Evolutionary conservation across 2,888 invertebrate species (phyloP), one percentile per base, ranked within the genome.

Genomic region (Creontiades dilutus): DNA sequence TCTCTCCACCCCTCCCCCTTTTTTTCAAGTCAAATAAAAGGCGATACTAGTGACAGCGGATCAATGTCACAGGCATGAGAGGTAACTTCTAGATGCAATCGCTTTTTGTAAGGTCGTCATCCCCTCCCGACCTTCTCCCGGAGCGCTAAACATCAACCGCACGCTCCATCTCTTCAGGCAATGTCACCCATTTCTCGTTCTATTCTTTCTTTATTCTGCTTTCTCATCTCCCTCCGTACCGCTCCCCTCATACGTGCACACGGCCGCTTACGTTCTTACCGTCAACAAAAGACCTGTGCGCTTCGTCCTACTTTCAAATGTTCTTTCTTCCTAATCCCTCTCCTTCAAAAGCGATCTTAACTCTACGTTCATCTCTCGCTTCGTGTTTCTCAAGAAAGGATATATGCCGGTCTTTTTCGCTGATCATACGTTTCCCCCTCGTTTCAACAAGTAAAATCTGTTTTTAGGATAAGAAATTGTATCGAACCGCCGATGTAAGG

Each of bases 31-130:
- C 57, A 57, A 57, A 57, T 57, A 57, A 57, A 57, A 57, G 57
- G 57, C 57, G n/a, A 57, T 57, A 57, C 57, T 16, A 57, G 57
- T n/a, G 57, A 57, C 14, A 57, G 57, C n/a, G 57, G 57, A 57
- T 57, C 57, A 57, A 57, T 57, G 57, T 57, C 57, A 57, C 57
- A 57, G 57, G 57, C 57, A 14, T 57, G n/a, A 57, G n/a, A 57
- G 57, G n/a, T 57, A n/a, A 57, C 57, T 57, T n/a, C n/a, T 14
- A 57, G 57, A 16, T 57, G 57, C 57, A 57, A 57, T 57, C 57
- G 57, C 57, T 16, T 57, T 37, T 37, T 57, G n/a, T n/a, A 7
- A 14, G 16, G 14, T n/a, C 57, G 16, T 57, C 57, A n/a, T n/a
- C 16, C 57, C 57, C 16, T 16, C 57, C 14, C 57, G 57, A 16